Evolutionary conservation across 2,888 invertebrate species (phyloP), one percentile per base, ranked within the genome.

Genomic region (Oxystoma pomonae): DNA sequence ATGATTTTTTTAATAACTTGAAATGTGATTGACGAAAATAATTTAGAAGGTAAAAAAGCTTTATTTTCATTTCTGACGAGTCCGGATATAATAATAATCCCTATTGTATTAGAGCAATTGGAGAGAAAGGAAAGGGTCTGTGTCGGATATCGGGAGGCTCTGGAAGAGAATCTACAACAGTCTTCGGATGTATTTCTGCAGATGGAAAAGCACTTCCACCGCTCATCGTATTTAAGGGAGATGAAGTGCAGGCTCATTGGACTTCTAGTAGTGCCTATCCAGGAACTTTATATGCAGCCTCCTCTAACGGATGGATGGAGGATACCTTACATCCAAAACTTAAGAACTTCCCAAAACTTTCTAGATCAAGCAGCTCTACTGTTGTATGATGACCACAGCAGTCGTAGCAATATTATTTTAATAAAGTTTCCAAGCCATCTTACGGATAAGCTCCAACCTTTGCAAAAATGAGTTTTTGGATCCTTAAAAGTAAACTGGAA

Each of bases 31-130:
- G 7, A 20, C 19, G 58, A 20, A 59, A 21, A 62, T 21, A 51
- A 61, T 53, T 55, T 52, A 21, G 22, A 12, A 5, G 1, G 3
- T 50, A 57, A 55, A 50, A 61, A n/a, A 58, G 60, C n/a, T 62
- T 71, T 59, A 53, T 73, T 2, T 69, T 62, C 59, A 73, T 70
- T 59, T 62, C 68, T n/a, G 72, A 73, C 64, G 73, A 73, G 64
- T 66, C 61, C 58, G 71, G 73, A 1, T 73, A 71, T 66, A 50
- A 56, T 59, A 65, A 58, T 52, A 70, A 73, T 62, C 73, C 72
- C 18, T 65, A 62, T 35, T 66, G 66, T 21, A 60, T 71, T 18
- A 59, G 62, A 58, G 73, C 67, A 18, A 70, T 73, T 56, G 70
- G 70, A n/a, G n/a, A n/a, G n/a, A 70, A 68, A 61, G 69, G 69